Conservation (phyloP, 2,113 vertebrate genomes). For the Dicaeum eximium region DNA sequence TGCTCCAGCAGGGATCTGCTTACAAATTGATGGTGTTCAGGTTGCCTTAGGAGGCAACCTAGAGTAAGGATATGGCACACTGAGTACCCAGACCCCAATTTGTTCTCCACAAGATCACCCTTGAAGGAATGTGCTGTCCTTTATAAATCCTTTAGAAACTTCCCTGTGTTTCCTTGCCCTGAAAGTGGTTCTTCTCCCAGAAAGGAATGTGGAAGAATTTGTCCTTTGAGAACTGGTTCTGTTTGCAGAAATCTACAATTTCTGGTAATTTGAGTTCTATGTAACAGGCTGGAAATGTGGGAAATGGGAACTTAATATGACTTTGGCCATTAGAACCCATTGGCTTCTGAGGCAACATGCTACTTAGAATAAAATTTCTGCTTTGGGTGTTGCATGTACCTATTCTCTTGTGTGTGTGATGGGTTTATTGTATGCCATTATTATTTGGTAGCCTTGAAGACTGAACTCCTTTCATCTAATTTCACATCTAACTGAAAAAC, state of each 20-base stretch:
- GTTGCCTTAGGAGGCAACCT: not conserved
- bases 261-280: not conserved
- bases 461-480: not conserved
- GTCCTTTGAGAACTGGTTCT: not conserved
- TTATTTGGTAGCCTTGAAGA: not conserved
- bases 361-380: not conserved
- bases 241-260: not conserved
- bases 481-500: not conserved
- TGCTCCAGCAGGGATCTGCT: not conserved
- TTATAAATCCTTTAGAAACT: not conserved
- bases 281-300: not conserved
- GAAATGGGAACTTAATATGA: not conserved
- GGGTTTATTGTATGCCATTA: not conserved
- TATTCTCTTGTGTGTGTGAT: not conserved
- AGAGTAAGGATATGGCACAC: not conserved
- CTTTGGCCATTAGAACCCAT: not conserved
- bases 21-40: not conserved
- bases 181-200: accelerated
- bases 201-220: not conserved
- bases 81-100: not conserved
- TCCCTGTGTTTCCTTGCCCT: not conserved
- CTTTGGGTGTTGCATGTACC: not conserved
- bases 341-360: not conserved
- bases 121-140: not conserved
- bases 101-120: not conserved